Evolutionary conservation across 2,797 vertebrate species (phyloP).

Genomic region (Sylvilagus floridanus): DNA sequence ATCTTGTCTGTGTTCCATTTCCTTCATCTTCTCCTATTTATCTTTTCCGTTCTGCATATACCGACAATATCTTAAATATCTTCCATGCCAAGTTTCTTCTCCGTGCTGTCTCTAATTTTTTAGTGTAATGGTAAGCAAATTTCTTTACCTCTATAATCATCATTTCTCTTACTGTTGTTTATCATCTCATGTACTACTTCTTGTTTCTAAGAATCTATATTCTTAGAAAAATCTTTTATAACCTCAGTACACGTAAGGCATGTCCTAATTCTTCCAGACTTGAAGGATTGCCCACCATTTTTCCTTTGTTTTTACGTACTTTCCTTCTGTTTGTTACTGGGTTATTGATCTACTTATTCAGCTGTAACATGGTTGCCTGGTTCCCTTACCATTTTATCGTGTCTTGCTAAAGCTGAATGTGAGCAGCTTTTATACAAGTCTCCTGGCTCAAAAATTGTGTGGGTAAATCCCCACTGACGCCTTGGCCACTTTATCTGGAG

Average conservation of each 20-base stretch:
- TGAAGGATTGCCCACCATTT: background rate
- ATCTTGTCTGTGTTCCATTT: slow-evolving; percentile 24
- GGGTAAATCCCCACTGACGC: slow-evolving; percentile 24
- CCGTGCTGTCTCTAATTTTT: slow-evolving; percentile 24
- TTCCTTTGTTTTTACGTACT: slow-evolving; percentile 8
- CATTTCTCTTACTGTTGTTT: background rate
- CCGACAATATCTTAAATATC: slow-evolving; percentile 6
- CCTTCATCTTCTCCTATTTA: background rate
- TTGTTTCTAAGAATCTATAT: slow-evolving; percentile 31
- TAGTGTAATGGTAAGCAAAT: background rate
- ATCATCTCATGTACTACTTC: background rate
- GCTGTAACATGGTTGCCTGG: background rate
- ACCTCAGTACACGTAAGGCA: background rate
- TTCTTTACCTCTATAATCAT: background rate
- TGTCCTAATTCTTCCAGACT: background rate
- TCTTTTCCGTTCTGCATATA: background rate
- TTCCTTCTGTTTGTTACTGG: background rate
- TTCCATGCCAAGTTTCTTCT: slow-evolving; percentile 23
- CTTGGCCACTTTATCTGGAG: background rate
- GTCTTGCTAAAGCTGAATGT: slow-evolving; percentile 38
- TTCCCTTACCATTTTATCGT: slow-evolving; percentile 19
- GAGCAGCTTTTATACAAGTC: slow-evolving; percentile 39
- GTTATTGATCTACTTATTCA: slow-evolving; percentile 1
- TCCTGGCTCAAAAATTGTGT: slow-evolving; percentile 42
- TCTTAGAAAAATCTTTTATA: slow-evolving; percentile 6